Conservation (phyloP, 1,140 invertebrate genomes). For the Drosophila littoralis region DNA sequence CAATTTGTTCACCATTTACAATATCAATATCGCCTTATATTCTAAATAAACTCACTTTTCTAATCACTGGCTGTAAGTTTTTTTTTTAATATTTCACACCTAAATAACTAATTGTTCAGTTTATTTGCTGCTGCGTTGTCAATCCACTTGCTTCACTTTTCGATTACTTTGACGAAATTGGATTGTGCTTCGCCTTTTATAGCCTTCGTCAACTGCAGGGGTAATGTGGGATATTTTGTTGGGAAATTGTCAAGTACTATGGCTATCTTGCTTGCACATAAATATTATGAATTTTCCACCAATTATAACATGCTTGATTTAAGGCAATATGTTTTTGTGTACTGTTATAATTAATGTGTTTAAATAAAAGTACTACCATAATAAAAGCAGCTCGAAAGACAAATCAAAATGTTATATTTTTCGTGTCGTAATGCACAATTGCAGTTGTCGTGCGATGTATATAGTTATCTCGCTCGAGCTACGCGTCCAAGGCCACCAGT, state of each 20-base stretch:
- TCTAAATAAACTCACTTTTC: constrained; percentile 18
- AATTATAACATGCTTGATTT: background rate
- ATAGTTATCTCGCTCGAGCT: constrained; percentile 22
- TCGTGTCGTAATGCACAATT: constrained; percentile 20
- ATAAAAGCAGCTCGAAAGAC: background rate
- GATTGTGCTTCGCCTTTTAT: constrained; percentile 18
- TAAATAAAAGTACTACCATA: background rate
- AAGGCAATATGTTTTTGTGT: background rate
- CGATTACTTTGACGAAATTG: background rate
- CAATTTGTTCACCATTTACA: too few relatives aligned
- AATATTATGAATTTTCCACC: background rate
- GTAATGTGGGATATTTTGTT: constrained; percentile 1
- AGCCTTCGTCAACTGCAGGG: constrained; percentile 25
- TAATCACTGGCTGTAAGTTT: background rate
- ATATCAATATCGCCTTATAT: background rate
- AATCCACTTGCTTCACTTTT: constrained; percentile 14
- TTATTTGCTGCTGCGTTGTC: background rate
- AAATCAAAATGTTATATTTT: background rate
- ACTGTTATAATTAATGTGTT: background rate
- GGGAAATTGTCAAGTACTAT: constrained; percentile 8
- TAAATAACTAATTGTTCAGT: constrained; percentile 8
- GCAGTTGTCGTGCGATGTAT: background rate
- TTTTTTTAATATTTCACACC: background rate
- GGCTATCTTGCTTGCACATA: constrained; percentile 4
- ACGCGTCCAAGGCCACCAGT: background rate